These are phyloP conservation scores for Atethmia centrago DNA, from an alignment of 2,888 invertebrate genomes.

Conservation along the genomic window DNA sequence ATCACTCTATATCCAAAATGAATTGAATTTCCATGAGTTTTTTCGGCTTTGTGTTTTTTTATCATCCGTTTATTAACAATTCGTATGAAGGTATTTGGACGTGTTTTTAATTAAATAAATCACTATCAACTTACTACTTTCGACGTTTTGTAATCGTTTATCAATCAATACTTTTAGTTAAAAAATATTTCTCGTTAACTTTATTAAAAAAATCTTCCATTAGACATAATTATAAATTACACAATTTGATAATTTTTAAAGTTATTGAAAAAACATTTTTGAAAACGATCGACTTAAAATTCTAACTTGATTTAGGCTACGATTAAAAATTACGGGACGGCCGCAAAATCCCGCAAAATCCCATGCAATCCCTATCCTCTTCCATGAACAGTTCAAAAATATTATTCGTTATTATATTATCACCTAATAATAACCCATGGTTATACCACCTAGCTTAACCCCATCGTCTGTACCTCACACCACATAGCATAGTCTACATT, in stretches of 20 bases:
- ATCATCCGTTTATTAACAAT: slow-evolving; percentile 53
- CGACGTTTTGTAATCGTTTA: neutral
- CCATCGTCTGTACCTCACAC: slow-evolving; percentile 85
- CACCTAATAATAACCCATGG: slow-evolving; percentile 76
- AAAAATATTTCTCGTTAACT: neutral
- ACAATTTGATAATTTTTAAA: slow-evolving; percentile 9
- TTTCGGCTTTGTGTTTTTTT: slow-evolving; percentile 73
- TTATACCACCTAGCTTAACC: slow-evolving; percentile 77
- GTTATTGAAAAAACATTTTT: neutral
- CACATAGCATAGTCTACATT: slow-evolving; percentile 79
- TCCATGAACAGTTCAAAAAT: slow-evolving; percentile 51
- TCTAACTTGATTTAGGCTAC: slow-evolving; percentile 5
- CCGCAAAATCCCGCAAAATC: slow-evolving; percentile 44
- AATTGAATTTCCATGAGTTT: slow-evolving; percentile 56
- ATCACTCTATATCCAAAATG: slow-evolving; percentile 56
- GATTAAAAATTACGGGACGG: slow-evolving; percentile 31
- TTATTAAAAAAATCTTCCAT: slow-evolving; percentile 1
- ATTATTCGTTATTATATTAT: slow-evolving; percentile 63
- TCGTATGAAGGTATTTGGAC: neutral
- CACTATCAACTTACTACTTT: neutral
- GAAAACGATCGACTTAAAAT: neutral
- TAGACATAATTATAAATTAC: neutral
- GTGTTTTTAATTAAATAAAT: slow-evolving; percentile 22
- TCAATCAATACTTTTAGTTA: neutral
- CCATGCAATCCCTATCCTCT: slow-evolving; percentile 48